Evolutionary conservation across 2,888 invertebrate genomes (phyloP).

Genomic region (Tineola bisselliella): DNA sequence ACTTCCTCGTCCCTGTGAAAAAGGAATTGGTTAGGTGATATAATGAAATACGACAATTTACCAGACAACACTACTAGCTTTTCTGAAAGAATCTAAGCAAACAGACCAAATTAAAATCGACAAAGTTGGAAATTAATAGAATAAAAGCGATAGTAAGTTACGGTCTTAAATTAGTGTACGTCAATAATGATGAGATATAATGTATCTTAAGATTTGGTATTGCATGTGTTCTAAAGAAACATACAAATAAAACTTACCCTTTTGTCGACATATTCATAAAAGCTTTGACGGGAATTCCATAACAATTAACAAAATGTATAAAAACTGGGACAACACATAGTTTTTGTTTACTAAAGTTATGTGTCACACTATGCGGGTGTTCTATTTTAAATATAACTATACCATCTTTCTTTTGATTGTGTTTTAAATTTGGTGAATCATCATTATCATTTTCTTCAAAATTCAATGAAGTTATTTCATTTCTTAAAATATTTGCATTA

Average conservation of each 20-base stretch:
- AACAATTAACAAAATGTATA: slow-evolving; percentile 74
- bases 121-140: too few species aligned
- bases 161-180: too few species aligned
- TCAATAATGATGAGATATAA: too few species aligned
- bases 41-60: too few species aligned
- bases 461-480: slow-evolving; percentile 44
- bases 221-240: too few species aligned
- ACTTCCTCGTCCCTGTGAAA: slow-evolving; percentile 40
- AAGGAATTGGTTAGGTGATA: slow-evolving; percentile 15
- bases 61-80: too few species aligned
- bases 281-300: slow-evolving; percentile 66
- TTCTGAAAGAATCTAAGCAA: too few species aligned
- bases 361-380: slow-evolving; percentile 66
- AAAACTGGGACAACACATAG: slow-evolving; percentile 75
- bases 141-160: too few species aligned
- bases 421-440: slow-evolving; percentile 26
- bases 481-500: slow-evolving; percentile 30
- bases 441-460: slow-evolving; percentile 36
- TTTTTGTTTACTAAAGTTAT: slow-evolving; percentile 70
- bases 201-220: too few species aligned
- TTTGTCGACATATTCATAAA: slow-evolving; percentile 71
- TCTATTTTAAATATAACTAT: slow-evolving; percentile 68
- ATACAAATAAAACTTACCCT: slow-evolving; percentile 48
- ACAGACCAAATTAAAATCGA: too few species aligned
- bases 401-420: slow-evolving; percentile 51